Percentiles rank a stretch among this genome's conserved stretches.
phyloP scores from a whole-genome alignment of 1,140 invertebrate genomes.

The Cotesia vestalis region DNA sequence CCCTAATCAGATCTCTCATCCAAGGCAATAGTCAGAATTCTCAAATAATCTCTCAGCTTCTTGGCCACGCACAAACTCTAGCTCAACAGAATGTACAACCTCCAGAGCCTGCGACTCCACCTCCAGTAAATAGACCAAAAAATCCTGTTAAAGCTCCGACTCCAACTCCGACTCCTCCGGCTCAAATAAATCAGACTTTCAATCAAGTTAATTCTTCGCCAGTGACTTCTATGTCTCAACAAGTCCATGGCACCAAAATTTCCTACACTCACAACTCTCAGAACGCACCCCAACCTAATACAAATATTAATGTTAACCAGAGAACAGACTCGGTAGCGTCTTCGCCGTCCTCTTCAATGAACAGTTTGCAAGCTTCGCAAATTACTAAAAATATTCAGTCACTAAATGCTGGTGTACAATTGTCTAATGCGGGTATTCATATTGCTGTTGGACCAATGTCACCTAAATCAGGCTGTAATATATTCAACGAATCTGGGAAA shows the following conservation, averaged over 20 bases:
- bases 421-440: constrained; percentile 29
- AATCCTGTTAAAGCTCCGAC: constrained; percentile 37
- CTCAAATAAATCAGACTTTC: constrained; percentile 28
- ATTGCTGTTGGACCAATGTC: constrained; percentile 32
- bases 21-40: constrained; percentile 60
- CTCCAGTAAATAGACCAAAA: constrained; percentile 24
- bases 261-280: constrained; percentile 42
- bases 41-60: constrained; percentile 60
- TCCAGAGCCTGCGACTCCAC: constrained; percentile 34
- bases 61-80: constrained; percentile 53
- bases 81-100: constrained; percentile 46
- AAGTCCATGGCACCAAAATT: constrained; percentile 47
- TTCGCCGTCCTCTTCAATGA: constrained; percentile 13
- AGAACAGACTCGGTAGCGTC: constrained; percentile 39
- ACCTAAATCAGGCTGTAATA: constrained; percentile 19
- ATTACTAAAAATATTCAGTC: constrained; percentile 44
- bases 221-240: constrained; percentile 39
- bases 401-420: constrained; percentile 39
- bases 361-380: constrained; percentile 29
- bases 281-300: constrained; percentile 35
- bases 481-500: constrained; percentile 28
- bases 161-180: constrained; percentile 8
- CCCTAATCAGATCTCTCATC: constrained; percentile 58
- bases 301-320: constrained; percentile 41
- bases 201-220: constrained; percentile 14